These are phyloP conservation scores for Heteropelma amictum DNA, from an alignment of 2,888 invertebrate genomes.

Conservation along the genomic window DNA sequence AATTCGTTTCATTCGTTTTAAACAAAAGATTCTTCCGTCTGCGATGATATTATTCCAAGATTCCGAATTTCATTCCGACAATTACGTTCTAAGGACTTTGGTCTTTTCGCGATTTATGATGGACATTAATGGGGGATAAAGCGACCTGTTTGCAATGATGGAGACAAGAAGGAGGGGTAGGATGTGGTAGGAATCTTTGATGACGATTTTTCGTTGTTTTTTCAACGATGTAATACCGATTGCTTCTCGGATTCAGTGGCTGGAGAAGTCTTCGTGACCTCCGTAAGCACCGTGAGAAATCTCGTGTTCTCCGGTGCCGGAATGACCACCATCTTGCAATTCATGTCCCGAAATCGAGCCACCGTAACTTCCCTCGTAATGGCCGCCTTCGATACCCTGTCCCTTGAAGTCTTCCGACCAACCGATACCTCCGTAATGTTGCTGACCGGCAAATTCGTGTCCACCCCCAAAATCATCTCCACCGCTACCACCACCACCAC, in stretches of 20 bases:
- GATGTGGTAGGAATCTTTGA: too few species aligned
- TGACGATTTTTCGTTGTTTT: too few species aligned
- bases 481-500: slow-evolving; percentile 60
- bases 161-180: too few species aligned
- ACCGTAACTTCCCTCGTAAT: slow-evolving; percentile 35
- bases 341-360: slow-evolving; percentile 33
- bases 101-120: neutral
- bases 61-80: neutral
- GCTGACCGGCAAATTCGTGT: slow-evolving; percentile 18
- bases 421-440: slow-evolving; percentile 17
- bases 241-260: slow-evolving; percentile 7
- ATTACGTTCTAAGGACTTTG: neutral
- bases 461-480: slow-evolving; percentile 39
- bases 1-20: too few species aligned
- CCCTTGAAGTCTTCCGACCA: neutral
- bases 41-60: neutral
- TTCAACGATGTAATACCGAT: too few species aligned
- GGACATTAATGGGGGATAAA: too few species aligned
- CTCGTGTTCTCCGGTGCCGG: slow-evolving; percentile 8
- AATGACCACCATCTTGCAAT: slow-evolving; percentile 8
- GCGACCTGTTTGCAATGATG: too few species aligned
- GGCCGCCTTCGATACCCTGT: neutral
- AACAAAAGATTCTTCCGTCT: neutral
- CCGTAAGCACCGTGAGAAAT: slow-evolving; percentile 58
- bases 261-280: slow-evolving; percentile 58